These are phyloP conservation scores for Pseudorasbora parva DNA, from an alignment of 2,113 vertebrate genomes.

Conservation along the genomic window DNA sequence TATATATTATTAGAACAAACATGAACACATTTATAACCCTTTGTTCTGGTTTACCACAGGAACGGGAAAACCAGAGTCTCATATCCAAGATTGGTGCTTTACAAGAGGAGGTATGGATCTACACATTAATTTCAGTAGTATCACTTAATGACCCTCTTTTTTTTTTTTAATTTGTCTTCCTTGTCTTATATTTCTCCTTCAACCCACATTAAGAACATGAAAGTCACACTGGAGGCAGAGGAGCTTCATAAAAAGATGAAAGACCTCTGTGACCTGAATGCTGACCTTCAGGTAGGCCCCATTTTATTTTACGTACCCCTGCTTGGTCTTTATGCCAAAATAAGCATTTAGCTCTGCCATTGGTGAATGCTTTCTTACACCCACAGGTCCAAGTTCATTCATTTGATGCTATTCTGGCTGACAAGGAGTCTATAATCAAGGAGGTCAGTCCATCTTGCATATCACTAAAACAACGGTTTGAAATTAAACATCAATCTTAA, in stretches of 20 bases:
- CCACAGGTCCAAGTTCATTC: constrained; percentile 79
- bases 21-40: background rate
- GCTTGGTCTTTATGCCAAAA: background rate
- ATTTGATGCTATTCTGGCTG: constrained; percentile 74
- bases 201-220: constrained; percentile 79
- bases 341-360: background rate
- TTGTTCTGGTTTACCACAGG: constrained; percentile 67
- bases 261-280: constrained; percentile 76
- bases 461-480: background rate
- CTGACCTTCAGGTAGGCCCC: constrained; percentile 82
- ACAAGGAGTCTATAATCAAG: constrained; percentile 78
- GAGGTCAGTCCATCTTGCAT: constrained; percentile 75
- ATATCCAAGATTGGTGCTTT: constrained; percentile 81
- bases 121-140: too few species aligned
- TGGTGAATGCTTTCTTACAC: constrained; percentile 5
- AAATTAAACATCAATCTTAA: background rate
- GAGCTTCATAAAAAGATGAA: constrained; percentile 82
- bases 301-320: background rate
- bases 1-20: constrained; percentile 12
- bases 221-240: constrained; percentile 78
- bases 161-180: background rate
- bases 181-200: background rate
- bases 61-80: constrained; percentile 84
- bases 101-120: constrained; percentile 84
- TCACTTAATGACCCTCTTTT: background rate